Conservation (phyloP, 2,113 vertebrate genomes). For the Recurvirostra avosetta region DNA sequence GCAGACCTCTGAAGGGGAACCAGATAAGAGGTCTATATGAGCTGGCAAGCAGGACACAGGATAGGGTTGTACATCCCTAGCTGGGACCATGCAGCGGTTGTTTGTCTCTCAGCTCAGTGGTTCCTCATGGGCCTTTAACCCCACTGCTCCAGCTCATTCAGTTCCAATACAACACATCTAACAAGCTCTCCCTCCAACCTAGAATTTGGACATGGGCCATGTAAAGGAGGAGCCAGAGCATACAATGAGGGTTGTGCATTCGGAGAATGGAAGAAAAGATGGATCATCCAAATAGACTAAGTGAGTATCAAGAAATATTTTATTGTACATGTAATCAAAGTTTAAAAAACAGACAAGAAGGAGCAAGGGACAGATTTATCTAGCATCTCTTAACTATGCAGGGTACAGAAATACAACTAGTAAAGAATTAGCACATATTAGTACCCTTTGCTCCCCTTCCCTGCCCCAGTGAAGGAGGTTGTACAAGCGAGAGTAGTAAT, state of each 20-base stretch:
- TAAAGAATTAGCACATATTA: conserved; percentile 40
- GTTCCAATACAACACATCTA: background rate
- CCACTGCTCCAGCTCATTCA: background rate
- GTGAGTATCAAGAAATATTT: conserved; percentile 74
- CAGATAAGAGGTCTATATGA: background rate
- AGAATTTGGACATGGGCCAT: background rate
- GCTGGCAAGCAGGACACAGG: background rate
- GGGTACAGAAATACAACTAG: conserved; percentile 60
- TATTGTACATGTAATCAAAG: conserved; percentile 73
- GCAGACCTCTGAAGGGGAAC: background rate
- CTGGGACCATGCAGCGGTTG: background rate
- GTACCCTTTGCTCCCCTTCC: conserved; percentile 50
- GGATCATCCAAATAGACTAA: background rate
- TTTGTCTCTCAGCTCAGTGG: background rate
- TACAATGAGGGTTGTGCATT: background rate
- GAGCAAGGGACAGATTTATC: conserved; percentile 46
- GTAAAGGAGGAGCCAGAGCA: background rate
- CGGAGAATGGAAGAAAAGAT: background rate
- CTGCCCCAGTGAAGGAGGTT: conserved; percentile 29
- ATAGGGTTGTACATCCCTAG: background rate
- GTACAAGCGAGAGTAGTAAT: conserved; percentile 25
- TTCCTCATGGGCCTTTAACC: background rate
- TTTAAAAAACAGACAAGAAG: conserved; percentile 59
- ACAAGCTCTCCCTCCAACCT: background rate
- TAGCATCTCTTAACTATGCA: conserved; percentile 37